Evolutionary conservation across 2,113 vertebrate species (phyloP), one percentile per base, ranked within the genome.

Genomic region (Sinocyclocheilus grahami): DNA sequence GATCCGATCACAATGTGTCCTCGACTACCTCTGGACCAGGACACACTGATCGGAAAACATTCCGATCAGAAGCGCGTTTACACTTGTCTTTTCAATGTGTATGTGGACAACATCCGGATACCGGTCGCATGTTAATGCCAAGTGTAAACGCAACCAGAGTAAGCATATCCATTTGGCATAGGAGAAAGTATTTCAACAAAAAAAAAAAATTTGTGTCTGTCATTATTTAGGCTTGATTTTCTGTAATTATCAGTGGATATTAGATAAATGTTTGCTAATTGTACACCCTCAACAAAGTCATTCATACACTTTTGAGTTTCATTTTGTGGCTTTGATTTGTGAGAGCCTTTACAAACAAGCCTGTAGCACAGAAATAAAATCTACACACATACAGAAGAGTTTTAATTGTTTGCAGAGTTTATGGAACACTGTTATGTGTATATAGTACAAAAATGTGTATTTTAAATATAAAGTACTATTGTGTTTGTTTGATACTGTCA

Each of bases 221-320:
- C 78, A 46, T 81, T 65, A 65, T 30, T 58, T 79, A 69, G 33
- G 87, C 88, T 86, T 72, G 88, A 39, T 86, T 92, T 81, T 91
- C 87, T 84, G 88, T 74, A 79, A 80, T 87, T 87, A 85, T 14
- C n/a, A 60, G 80, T 67, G 24, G 42, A 85, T 89, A 91, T 92
- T 91, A 91, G 92, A 92, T 90, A 92, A 88, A 90, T 42, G 75
- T 16, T 9, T 83, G 85, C 62, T 87, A 88, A 88, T 84, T 84
- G 27, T 27, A 89, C 86, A 76, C 84, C 85, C 65, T 60, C 20
- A 67, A 27, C 71, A 86, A 75, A 91, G 10, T 24, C 86, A 81
- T 86, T 51, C 90, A 88, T 86, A 89, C 77, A 53, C 75, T 22
- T 37, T 10, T 5, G 0, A 62, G 91, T 88, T 83, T n/a, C 16